A percentile compares a stretch with the other conserved stretches of the same genome.
phyloP scores from a whole-genome alignment of 2,797 vertebrate genomes.

The Luscinia megarhynchos region DNA sequence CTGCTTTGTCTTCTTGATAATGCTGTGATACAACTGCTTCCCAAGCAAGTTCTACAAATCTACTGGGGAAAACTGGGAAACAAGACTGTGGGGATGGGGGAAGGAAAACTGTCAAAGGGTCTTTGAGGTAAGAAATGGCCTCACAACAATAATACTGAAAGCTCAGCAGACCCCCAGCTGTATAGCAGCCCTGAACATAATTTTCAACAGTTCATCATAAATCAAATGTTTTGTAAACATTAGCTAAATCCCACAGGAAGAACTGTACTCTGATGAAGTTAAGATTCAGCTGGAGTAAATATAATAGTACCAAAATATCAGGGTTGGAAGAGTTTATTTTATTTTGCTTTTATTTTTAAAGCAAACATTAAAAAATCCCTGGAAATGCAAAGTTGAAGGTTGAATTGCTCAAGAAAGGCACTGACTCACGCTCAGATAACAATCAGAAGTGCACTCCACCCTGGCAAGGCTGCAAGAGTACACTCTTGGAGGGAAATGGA shows the following conservation, averaged over 20 bases:
- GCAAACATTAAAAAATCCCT: conserved; percentile 7
- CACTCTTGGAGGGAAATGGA: not conserved
- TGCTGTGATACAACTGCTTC: not conserved
- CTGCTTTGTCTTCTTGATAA: not conserved
- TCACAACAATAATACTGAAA: not conserved
- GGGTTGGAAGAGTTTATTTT: conserved; percentile 44
- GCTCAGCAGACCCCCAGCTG: conserved; percentile 5
- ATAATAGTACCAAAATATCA: conserved; percentile 43
- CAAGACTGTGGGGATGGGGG: not conserved
- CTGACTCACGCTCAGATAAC: conserved; percentile 29
- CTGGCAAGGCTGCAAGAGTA: not conserved
- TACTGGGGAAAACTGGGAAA: not conserved
- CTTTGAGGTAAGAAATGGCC: conserved; percentile 35
- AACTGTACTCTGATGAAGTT: not conserved
- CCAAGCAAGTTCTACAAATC: not conserved
- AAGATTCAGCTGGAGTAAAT: conserved; percentile 47
- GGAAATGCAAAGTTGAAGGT: conserved; percentile 44
- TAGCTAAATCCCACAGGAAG: conserved; percentile 53
- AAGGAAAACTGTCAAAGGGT: not conserved
- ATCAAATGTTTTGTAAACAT: conserved; percentile 52
- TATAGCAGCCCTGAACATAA: not conserved
- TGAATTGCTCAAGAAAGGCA: conserved; percentile 21
- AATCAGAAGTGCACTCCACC: not conserved
- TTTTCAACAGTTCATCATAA: conserved; percentile 36
- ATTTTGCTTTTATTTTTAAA: conserved; percentile 63